Conservation (phyloP, 2,113 vertebrate genomes). For the Tapirus terrestris region DNA sequence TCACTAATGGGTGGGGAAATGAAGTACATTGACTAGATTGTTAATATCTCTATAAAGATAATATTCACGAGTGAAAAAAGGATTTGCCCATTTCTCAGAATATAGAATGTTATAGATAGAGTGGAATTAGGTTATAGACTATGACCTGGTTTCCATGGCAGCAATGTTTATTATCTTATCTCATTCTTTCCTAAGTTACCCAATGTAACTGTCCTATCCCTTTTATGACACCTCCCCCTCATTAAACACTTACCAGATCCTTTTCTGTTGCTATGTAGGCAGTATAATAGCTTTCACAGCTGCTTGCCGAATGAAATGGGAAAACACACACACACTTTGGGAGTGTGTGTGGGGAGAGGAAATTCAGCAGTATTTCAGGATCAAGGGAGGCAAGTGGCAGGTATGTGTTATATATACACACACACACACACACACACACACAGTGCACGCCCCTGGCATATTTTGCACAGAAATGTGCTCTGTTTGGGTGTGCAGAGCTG, state of each 20-base stretch:
- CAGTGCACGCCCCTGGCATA: neutral
- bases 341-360: constrained; percentile 46
- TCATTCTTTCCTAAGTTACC: constrained; percentile 77
- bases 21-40: constrained; percentile 23
- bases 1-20: constrained; percentile 34
- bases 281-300: constrained; percentile 78
- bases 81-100: constrained; percentile 76
- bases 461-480: constrained; percentile 52
- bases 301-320: constrained; percentile 72
- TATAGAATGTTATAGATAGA: constrained; percentile 67
- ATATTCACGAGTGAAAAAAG: constrained; percentile 45
- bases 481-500: neutral
- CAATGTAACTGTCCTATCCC: constrained; percentile 80
- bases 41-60: constrained; percentile 67
- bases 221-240: constrained; percentile 82
- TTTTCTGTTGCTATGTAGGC: constrained; percentile 76
- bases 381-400: constrained; percentile 64
- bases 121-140: constrained; percentile 72
- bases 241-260: constrained; percentile 80
- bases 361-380: constrained; percentile 70
- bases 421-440: neutral
- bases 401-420: constrained; percentile 8
- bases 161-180: constrained; percentile 78
- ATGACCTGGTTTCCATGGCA: constrained; percentile 81
- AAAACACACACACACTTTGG: constrained; percentile 17